Evolutionary conservation across 1,140 invertebrate genomes (phyloP).

Genomic region (Drosophila pectinifera): DNA sequence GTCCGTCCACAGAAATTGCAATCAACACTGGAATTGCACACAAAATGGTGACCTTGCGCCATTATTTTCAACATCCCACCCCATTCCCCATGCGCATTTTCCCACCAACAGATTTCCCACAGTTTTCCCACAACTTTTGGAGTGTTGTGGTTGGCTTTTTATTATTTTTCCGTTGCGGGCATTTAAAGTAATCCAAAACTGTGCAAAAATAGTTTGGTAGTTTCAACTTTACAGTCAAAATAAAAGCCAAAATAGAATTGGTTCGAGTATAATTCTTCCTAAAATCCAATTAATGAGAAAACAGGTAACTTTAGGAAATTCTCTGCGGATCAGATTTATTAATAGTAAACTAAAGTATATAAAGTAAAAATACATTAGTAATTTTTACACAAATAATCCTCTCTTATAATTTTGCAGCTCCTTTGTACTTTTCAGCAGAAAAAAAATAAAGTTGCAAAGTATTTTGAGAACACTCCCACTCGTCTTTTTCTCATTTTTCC

Average conservation of each 20-base stretch:
- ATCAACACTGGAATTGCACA: slow-evolving; percentile 37
- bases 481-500: background rate
- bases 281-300: background rate
- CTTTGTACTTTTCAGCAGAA: background rate
- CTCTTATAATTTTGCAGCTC: background rate
- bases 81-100: slow-evolving; percentile 2
- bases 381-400: background rate
- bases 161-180: slow-evolving; percentile 11
- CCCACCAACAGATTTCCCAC: slow-evolving; percentile 9
- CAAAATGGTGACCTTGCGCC: slow-evolving; percentile 11
- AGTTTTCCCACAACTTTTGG: background rate
- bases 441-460: slow-evolving; percentile 5
- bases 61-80: background rate
- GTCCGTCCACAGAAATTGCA: slow-evolving; percentile 30
- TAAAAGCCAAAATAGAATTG: slow-evolving; percentile 14
- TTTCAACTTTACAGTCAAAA: too few species aligned
- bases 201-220: too few species aligned
- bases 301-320: background rate
- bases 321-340: too few species aligned
- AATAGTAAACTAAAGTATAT: too few species aligned
- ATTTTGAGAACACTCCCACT: background rate
- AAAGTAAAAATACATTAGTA: background rate
- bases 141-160: slow-evolving; percentile 8
- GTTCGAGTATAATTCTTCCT: slow-evolving; percentile 1
- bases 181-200: too few species aligned